Evolutionary conservation across 2,888 invertebrate genomes (phyloP).

Genomic region (Tyria jacobaeae): DNA sequence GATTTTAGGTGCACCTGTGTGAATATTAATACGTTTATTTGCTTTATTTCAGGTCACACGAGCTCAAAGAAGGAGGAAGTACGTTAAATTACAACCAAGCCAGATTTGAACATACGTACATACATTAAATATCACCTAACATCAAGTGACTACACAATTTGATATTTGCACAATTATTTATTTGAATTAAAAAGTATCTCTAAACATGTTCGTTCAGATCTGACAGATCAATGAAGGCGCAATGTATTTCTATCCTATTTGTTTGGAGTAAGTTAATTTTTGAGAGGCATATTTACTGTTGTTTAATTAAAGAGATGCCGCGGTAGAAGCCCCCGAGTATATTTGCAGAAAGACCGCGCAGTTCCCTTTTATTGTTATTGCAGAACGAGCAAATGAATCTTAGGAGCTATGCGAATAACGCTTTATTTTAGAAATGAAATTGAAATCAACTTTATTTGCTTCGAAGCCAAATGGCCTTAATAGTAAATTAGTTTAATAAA

Average conservation of each 20-base stretch:
- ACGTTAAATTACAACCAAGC: too few relatives aligned
- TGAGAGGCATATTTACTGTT: slow-evolving; percentile 48
- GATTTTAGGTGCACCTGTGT: neutral
- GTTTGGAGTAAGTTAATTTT: slow-evolving; percentile 37
- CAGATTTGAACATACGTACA: too few relatives aligned
- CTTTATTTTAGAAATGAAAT: slow-evolving; percentile 33
- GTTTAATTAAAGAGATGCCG: slow-evolving; percentile 54
- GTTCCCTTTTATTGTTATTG: slow-evolving; percentile 65
- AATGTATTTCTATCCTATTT: slow-evolving; percentile 12
- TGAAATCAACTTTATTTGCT: slow-evolving; percentile 31
- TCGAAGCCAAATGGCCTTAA: slow-evolving; percentile 10
- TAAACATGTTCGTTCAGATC: neutral
- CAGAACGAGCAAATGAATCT: slow-evolving; percentile 41
- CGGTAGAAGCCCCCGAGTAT: slow-evolving; percentile 53
- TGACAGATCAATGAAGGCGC: slow-evolving; percentile 7
- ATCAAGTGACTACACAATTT: too few relatives aligned
- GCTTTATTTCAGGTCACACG: too few relatives aligned
- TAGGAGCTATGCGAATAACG: slow-evolving; percentile 29
- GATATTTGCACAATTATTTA: neutral
- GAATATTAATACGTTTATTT: too few relatives aligned
- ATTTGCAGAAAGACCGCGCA: slow-evolving; percentile 56
- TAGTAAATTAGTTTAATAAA: too few relatives aligned
- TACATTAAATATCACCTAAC: too few relatives aligned
- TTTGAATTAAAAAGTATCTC: neutral
- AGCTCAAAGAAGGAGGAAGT: too few relatives aligned